These are phyloP conservation scores for Piliocolobus tephrosceles DNA, from an alignment of 2,113 vertebrate species.

Conservation along the genomic window DNA sequence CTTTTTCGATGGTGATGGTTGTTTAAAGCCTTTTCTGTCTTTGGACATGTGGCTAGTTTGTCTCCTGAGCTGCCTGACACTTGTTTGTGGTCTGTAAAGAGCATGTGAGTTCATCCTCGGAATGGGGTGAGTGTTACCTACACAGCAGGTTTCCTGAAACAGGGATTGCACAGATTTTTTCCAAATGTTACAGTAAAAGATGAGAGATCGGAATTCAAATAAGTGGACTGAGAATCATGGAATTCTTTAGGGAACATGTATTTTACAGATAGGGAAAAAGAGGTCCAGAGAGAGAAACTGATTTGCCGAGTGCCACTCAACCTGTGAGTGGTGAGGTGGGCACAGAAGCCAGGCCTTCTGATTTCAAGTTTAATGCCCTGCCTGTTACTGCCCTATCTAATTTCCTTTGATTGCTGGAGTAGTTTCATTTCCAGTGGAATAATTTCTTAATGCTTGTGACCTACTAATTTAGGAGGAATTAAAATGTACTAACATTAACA, in stretches of 20 bases:
- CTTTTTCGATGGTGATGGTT: neutral
- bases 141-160: neutral
- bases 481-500: neutral
- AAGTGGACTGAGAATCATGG: neutral
- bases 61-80: neutral
- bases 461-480: neutral
- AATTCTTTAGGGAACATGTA: neutral
- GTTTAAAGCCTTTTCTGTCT: neutral
- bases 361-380: neutral
- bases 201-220: neutral
- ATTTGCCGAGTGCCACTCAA: neutral
- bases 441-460: neutral
- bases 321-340: neutral
- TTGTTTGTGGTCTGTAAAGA: neutral
- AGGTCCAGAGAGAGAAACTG: neutral
- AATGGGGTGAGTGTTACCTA: too few relatives aligned
- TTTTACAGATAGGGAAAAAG: neutral
- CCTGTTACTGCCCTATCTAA: neutral
- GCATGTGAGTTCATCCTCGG: neutral
- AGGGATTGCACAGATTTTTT: neutral
- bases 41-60: neutral
- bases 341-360: neutral
- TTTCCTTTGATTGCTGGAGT: neutral
- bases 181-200: neutral
- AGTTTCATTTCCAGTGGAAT: conserved; percentile 13